Base-by-base conservation (phyloP, 2,888 invertebrate genomes). In the Aspidiotus destructor region DNA sequence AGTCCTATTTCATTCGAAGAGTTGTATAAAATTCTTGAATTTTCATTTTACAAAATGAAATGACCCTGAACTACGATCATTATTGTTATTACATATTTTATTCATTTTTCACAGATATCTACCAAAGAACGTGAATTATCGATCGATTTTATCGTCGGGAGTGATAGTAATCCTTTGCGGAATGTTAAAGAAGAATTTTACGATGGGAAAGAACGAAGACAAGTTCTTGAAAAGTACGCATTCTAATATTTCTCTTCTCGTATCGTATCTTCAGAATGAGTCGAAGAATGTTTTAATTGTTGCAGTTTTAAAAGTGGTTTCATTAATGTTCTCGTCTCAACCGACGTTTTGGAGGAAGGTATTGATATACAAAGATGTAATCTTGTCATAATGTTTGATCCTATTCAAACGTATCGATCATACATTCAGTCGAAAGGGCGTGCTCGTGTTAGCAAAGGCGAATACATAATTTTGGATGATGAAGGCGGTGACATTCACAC, bases 361-460 rank as follows among this genome's bases (percentile, higher is more conserved):
- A 83, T 94, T 9, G 93, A 95, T 77, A 83, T 95, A 41, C 87
- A 87, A 5, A 82, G 84, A 41, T 97, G 96, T 75, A 85, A 88
- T 71, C 78, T 91, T 53, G 87, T 95, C 0, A 74, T 94, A 16
- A 83, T 87, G 62, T 89, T 86, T 75, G 90, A 92, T 75, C 75
- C 78, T 1, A 83, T 89, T 0, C 75, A 80, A 63, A 86, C 88
- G 73, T 89, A 89, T 73, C 81, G 90, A 62, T 86, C 89, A 0
- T 96, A 94, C 75, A 84, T 95, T 53, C 93, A 94, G 77, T 89
- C 92, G 71, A 92, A 93, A 83, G 93, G 92, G 73, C 83, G 96
- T 68, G 95, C 95, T 0, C 81, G 89, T n/a, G 81, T 82, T 73
- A 75, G 76, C 6, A 76, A 80, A 0, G 85, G 89, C n/a, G 77